Evolutionary conservation across 2,888 invertebrate genomes (phyloP), one percentile per base, ranked within the genome.

Genomic region (Metopia argyrocephala): DNA sequence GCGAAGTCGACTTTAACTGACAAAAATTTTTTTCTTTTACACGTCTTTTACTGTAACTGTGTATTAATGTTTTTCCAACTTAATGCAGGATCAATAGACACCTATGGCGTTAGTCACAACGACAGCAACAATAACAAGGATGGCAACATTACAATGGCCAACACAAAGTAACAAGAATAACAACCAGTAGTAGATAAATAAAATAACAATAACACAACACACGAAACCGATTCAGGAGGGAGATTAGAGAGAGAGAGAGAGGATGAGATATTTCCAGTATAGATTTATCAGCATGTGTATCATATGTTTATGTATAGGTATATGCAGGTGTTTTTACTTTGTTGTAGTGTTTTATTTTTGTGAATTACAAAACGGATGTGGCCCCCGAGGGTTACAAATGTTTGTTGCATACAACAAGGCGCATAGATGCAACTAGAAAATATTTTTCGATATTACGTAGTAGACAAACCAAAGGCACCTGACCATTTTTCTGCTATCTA

Each of bases 1-100:
- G n/a, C n/a, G n/a, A n/a, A n/a, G n/a, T n/a, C n/a, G n/a, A n/a
- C n/a, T n/a, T n/a, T n/a, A n/a, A n/a, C n/a, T n/a, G n/a, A n/a
- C n/a, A n/a, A n/a, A n/a, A n/a, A n/a, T n/a, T n/a, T 38, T 38
- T 38, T 31, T 38, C 6, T 38, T 38, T 9, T 38, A 12, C 4
- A 0, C 12, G 9, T 31, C 12, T 31, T 31, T 31, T 27, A 3
- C 3, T 57, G 23, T 45, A 64, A 23, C 50, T 62, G 31, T 45
- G 54, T 27, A 20, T 66, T 31, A 23, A 46, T 50, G 23, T 46
- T 62, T 59, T 38, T 73, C 54, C 5, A 50, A 78, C 82, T 75
- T n/a, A 83, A 83, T 83, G 78, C 79, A 76, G 83, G 78, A 84
- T 83, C 83, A 82, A 84, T 84, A 81, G 79, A 83, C 84, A 83